phyloP scores from a whole-genome alignment of 2,797 vertebrate genomes.

The Vireo griseus region DNA sequence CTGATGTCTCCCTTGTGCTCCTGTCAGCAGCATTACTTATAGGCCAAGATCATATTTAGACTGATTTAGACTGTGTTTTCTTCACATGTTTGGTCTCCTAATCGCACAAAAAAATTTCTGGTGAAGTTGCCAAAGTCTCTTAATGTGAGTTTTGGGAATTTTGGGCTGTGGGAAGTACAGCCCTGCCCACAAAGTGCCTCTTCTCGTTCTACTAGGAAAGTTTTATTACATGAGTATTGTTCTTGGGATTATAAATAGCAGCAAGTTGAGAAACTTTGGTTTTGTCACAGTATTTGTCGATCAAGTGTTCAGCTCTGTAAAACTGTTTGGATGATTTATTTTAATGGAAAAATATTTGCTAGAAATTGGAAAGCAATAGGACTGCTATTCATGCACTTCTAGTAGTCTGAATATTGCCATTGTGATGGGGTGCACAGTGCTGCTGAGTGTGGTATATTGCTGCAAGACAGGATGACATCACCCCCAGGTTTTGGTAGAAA shows the following conservation, averaged over 20 bases:
- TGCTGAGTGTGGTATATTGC: background rate
- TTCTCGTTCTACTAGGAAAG: background rate
- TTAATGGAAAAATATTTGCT: background rate
- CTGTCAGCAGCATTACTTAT: background rate
- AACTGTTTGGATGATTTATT: background rate
- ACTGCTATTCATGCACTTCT: background rate
- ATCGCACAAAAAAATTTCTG: background rate
- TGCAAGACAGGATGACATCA: background rate
- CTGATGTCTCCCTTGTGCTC: background rate
- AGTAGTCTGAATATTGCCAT: background rate
- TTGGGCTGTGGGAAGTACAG: background rate
- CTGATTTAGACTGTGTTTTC: background rate
- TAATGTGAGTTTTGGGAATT: background rate
- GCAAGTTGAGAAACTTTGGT: background rate
- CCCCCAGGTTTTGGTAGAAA: background rate
- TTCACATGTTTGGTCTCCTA: background rate
- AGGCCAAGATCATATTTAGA: background rate
- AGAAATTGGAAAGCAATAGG: background rate
- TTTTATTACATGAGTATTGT: background rate
- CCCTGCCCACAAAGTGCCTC: background rate
- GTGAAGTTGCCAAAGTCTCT: background rate
- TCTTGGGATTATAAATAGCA: slow-evolving; percentile 17
- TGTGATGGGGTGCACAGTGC: rapidly evolving
- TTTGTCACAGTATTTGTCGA: background rate
- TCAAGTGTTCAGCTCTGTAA: background rate